Evolutionary conservation across 92 coral and sea anemone genomes (phyloP).

Genomic region (Desmophyllum pertusum): DNA sequence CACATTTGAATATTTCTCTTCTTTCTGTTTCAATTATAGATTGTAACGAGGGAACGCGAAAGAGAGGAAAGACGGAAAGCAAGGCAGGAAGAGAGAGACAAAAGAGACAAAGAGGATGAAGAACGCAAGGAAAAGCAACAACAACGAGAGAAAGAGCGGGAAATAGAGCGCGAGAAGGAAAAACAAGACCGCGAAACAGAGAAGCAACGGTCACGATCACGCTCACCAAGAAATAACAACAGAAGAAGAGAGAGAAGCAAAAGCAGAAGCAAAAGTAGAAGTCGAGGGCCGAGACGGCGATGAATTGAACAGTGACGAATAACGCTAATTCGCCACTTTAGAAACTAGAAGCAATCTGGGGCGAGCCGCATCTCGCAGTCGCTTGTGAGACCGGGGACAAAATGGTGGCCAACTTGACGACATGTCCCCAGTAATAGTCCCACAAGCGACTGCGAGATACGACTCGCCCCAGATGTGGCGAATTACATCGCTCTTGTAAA

Average conservation of each 20-base stretch:
- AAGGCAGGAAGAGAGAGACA: constrained; percentile 66
- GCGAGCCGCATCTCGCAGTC: too few species aligned
- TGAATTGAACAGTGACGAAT: constrained; percentile 1
- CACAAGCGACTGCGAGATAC: too few species aligned
- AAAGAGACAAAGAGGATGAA: constrained; percentile 65
- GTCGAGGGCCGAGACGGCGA: constrained; percentile 61
- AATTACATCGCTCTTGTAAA: not conserved
- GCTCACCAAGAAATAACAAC: constrained; percentile 66
- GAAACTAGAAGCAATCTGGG: too few species aligned
- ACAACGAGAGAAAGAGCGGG: constrained; percentile 69
- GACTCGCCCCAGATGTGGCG: too few species aligned
- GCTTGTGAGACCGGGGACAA: too few species aligned
- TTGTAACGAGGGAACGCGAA: constrained; percentile 69
- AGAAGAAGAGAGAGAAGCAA: constrained; percentile 28
- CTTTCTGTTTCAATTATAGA: constrained; percentile 35
- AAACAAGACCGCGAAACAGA: constrained; percentile 68
- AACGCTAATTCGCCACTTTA: too few species aligned
- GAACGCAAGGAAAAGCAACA: constrained; percentile 61
- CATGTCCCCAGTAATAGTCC: too few species aligned
- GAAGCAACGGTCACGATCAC: constrained; percentile 63
- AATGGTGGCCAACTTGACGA: too few species aligned
- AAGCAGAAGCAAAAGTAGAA: constrained; percentile 62
- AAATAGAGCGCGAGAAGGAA: constrained; percentile 50
- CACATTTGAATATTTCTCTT: not conserved
- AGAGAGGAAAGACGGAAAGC: constrained; percentile 80